A percentile compares a stretch with the other conserved stretches of the same genome.
Conservation (phyloP, 1,140 invertebrate genomes). For the Achroia grisella region DNA sequence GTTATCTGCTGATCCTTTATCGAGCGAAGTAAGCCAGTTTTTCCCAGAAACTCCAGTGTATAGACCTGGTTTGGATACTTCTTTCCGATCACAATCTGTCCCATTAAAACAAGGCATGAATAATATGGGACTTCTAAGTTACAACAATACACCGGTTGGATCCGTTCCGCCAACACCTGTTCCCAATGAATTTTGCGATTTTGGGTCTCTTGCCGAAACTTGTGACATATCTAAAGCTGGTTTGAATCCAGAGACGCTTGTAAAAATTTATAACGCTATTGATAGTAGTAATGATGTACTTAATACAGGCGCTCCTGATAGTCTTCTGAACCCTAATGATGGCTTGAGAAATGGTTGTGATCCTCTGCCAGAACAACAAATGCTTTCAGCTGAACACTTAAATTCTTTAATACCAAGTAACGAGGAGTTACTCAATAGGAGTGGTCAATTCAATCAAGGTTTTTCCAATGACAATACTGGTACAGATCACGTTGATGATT, state of each 20-base stretch:
- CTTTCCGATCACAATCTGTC: slow-evolving; percentile 83
- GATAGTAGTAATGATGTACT: slow-evolving; percentile 66
- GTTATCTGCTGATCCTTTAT: slow-evolving; percentile 61
- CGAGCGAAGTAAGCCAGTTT: slow-evolving; percentile 73
- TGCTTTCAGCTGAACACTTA: slow-evolving; percentile 47
- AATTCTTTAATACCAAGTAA: slow-evolving; percentile 42
- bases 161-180: slow-evolving; percentile 81
- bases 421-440: slow-evolving; percentile 38
- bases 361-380: slow-evolving; percentile 40
- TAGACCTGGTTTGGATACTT: slow-evolving; percentile 37
- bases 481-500: slow-evolving; percentile 53
- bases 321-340: slow-evolving; percentile 40
- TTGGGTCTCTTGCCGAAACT: slow-evolving; percentile 73
- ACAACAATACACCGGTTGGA: slow-evolving; percentile 76
- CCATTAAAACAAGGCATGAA: slow-evolving; percentile 77
- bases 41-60: slow-evolving; percentile 63
- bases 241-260: slow-evolving; percentile 67
- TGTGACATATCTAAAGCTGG: slow-evolving; percentile 71
- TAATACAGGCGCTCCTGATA: slow-evolving; percentile 33
- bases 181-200: slow-evolving; percentile 81
- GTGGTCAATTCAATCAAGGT: slow-evolving; percentile 42
- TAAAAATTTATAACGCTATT: slow-evolving; percentile 71
- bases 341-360: slow-evolving; percentile 52
- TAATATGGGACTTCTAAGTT: slow-evolving; percentile 55
- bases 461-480: slow-evolving; percentile 34